phyloP scores from a whole-genome alignment of 2,888 invertebrate species.

The Carcina quercana region DNA sequence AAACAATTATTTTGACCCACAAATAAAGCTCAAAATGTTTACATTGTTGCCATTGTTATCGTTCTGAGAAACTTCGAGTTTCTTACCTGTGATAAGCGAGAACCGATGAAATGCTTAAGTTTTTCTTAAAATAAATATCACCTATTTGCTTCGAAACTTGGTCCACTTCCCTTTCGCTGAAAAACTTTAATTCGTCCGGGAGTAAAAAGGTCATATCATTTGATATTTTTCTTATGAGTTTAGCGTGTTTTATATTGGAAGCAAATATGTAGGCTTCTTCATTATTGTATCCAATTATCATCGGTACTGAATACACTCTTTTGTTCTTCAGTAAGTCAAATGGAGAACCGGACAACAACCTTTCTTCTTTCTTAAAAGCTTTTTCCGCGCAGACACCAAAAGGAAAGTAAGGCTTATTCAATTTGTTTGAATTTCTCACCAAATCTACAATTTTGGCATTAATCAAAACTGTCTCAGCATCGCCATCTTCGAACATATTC shows the following conservation, averaged over 20 bases:
- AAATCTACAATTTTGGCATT: constrained; percentile 30
- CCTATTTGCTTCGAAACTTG: constrained; percentile 34
- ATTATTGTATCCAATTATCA: constrained; percentile 53
- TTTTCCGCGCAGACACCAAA: constrained; percentile 54
- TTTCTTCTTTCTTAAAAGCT: constrained; percentile 41
- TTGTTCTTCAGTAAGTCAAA: constrained; percentile 32
- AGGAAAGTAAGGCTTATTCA: constrained; percentile 45
- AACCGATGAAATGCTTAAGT: constrained; percentile 32
- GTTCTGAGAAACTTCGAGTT: too few relatives aligned
- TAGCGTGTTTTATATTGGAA: constrained; percentile 32
- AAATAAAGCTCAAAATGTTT: too few relatives aligned
- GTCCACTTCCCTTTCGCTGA: constrained; percentile 35
- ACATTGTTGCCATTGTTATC: too few relatives aligned
- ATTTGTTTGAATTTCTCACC: constrained; percentile 27
- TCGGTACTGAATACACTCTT: constrained; percentile 33
- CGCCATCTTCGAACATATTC: constrained; percentile 22
- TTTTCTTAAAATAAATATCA: constrained; percentile 46
- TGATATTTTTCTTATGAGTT: constrained; percentile 25
- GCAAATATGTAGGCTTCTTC: constrained; percentile 57
- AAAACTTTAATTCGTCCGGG: constrained; percentile 45
- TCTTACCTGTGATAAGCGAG: constrained; percentile 49
- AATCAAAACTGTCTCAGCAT: constrained; percentile 20
- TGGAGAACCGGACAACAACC: constrained; percentile 42
- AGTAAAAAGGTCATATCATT: constrained; percentile 32
- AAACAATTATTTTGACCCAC: too few relatives aligned